Evolutionary conservation across 2,888 invertebrate species (phyloP).

Genomic region (Drosophila macrospina): DNA sequence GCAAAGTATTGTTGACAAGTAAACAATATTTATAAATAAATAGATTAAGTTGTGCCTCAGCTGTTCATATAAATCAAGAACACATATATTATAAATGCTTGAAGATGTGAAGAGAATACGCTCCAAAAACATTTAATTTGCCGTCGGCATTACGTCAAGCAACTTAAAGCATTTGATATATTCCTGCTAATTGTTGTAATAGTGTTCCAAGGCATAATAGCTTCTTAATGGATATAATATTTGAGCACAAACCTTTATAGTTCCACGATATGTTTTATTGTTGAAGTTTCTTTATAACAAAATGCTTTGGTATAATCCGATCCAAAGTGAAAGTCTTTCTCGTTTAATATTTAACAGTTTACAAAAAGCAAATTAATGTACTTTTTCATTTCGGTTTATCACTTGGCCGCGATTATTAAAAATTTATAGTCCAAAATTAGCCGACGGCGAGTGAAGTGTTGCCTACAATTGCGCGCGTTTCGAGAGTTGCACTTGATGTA

Average conservation of each 20-base stretch:
- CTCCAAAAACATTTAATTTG: neutral
- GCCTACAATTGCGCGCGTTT: slow-evolving; percentile 61
- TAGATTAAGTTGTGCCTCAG: too few relatives aligned
- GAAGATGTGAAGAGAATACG: too few relatives aligned
- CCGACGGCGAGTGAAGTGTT: slow-evolving; percentile 62
- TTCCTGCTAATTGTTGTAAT: neutral
- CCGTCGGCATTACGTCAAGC: neutral
- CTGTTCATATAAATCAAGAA: too few relatives aligned
- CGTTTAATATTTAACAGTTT: neutral
- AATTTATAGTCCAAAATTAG: neutral
- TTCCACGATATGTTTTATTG: neutral
- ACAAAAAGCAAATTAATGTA: neutral
- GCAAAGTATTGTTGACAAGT: too few relatives aligned
- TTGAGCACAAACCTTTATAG: slow-evolving; percentile 11
- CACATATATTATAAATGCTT: too few relatives aligned
- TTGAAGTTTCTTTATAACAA: neutral
- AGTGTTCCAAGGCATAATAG: neutral
- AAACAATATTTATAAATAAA: too few relatives aligned
- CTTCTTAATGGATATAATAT: neutral
- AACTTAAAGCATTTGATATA: neutral
- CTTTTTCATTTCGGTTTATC: neutral
- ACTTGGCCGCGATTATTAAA: neutral
- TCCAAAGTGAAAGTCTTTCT: neutral
- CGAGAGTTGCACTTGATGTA: slow-evolving; percentile 15
- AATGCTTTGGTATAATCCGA: slow-evolving; percentile 4